Evolutionary conservation across 2,113 vertebrate genomes (phyloP).

Genomic region (Syngnathus typhle): DNA sequence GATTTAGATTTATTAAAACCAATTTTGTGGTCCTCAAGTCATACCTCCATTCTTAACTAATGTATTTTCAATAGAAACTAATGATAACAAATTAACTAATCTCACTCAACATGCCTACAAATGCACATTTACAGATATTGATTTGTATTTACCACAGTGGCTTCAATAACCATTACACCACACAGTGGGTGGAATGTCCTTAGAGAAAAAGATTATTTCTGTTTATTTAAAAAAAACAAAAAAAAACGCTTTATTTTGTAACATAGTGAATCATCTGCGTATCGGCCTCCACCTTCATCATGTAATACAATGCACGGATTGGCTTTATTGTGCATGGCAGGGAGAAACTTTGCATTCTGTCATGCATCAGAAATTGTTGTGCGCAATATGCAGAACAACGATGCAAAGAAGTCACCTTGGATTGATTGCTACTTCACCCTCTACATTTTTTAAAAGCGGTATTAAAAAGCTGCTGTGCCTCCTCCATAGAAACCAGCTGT

Average conservation of each 20-base stretch:
- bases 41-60: not conserved
- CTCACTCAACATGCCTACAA: not conserved
- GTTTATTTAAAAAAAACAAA: not conserved
- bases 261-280: not conserved
- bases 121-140: not conserved
- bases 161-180: not conserved
- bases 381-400: not conserved
- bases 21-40: not conserved
- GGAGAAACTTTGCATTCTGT: not conserved
- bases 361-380: not conserved
- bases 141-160: not conserved
- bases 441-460: not conserved
- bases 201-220: not conserved
- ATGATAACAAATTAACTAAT: not conserved
- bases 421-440: not conserved
- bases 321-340: not conserved
- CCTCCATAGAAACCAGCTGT: slow-evolving; percentile 29
- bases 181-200: too few species aligned
- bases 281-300: not conserved
- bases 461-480: slow-evolving; percentile 15
- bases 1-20: not conserved
- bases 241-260: too few species aligned
- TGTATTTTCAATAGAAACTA: not conserved
- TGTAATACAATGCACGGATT: not conserved
- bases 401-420: not conserved